Base-by-base conservation (phyloP, 2,797 vertebrate species). In the Malacoraja senta region DNA sequence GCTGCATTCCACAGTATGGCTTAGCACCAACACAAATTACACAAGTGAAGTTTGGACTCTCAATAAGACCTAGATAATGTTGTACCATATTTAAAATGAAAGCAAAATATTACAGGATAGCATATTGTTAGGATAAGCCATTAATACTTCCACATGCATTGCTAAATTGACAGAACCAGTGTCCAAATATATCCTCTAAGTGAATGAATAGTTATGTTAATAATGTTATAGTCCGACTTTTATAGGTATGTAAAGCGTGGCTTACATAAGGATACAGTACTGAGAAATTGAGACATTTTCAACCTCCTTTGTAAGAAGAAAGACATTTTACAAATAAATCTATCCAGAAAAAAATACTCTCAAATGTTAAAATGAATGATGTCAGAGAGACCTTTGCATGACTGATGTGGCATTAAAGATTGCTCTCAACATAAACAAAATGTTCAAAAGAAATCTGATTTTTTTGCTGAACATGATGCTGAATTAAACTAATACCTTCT, bases 61-160 rank as follows among this genome's bases (percentile, higher is more conserved):
- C 4, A 4, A 53, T 53, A 53, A 53, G 44, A 53, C 44, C 44
- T 53, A 53, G 44, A 53, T 53, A 3, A 53, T 53, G 6, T 53
- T 53, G 44, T 91, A 72, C 32, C 32, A 91, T 72, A 74, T 91
- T 91, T 91, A 74, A 65, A 86, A 63, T 24, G n/a, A 91, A 91
- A 44, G 2, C 38, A 71, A 71, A 44, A 15, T 35, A 74, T 10
- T 26, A 26, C 21, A 44, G 35, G 44, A 38, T 8, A 72, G 68
- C 13, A 29, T 32, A 29, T 91, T 72, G n/a, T n/a, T n/a, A 15
- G 44, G 44, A 53, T 53, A 6, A 53, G 13, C 68, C 68, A 74
- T 26, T 26, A 72, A 91, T 38, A 74, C 1, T 44, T 38, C 32
- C 38, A 35, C 4, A 24, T 71, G n/a, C 1, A 91, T 12, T 74